phyloP scores from a whole-genome alignment of 2,888 invertebrate genomes.

The Acronicta alni region DNA sequence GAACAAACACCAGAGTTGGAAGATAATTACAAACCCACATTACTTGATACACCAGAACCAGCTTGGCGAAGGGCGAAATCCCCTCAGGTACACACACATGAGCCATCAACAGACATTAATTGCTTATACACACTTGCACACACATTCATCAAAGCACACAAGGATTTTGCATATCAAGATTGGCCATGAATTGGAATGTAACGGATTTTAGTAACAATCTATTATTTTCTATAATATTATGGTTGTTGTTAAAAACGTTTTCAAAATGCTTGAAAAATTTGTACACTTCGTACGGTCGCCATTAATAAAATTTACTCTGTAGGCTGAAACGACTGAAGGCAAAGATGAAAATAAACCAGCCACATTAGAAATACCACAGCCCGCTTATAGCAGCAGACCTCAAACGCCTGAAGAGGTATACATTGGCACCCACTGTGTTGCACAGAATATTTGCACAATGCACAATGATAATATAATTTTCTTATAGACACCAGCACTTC shows the following conservation, averaged over 20 bases:
- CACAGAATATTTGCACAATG: conserved; percentile 62
- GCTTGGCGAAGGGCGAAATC: conserved; percentile 81
- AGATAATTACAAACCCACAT: conserved; percentile 81
- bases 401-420: conserved; percentile 82
- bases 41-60: conserved; percentile 75
- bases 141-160: conserved; percentile 50
- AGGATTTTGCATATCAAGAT: conserved; percentile 48
- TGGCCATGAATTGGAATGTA: conserved; percentile 40
- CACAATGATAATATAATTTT: conserved; percentile 57
- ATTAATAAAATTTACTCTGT: conserved; percentile 80
- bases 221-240: conserved; percentile 9
- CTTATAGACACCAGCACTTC: conserved; percentile 62
- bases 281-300: conserved; percentile 78
- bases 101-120: conserved; percentile 39
- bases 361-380: conserved; percentile 79
- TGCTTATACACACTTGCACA: conserved; percentile 56
- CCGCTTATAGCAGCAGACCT: conserved; percentile 77
- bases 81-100: conserved; percentile 77
- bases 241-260: conserved; percentile 38
- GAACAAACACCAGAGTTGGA: conserved; percentile 85
- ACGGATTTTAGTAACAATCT: conserved; percentile 36
- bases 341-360: conserved; percentile 75
- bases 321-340: conserved; percentile 80
- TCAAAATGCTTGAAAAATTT: conserved; percentile 50
- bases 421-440: conserved; percentile 64